phyloP scores from a whole-genome alignment of 2,888 invertebrate species.

The Leptogaster cylindrica region DNA sequence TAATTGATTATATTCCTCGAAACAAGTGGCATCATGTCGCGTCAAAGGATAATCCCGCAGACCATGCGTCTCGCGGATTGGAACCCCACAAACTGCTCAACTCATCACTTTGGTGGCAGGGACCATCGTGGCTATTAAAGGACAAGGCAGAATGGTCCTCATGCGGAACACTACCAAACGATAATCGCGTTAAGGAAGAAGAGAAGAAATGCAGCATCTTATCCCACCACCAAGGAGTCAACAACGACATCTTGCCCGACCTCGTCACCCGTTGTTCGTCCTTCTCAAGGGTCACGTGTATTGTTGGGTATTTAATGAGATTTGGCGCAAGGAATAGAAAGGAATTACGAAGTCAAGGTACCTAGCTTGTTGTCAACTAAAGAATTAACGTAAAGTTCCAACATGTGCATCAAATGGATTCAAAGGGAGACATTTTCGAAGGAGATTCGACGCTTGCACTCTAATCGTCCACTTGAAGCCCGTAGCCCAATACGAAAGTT shows the following conservation, averaged over 20 bases:
- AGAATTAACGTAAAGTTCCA: neutral
- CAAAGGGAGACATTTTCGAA: neutral
- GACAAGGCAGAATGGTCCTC: neutral
- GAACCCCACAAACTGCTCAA: too few relatives aligned
- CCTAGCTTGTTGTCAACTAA: neutral
- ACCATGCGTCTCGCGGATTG: too few relatives aligned
- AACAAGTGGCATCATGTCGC: neutral
- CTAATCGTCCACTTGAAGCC: neutral
- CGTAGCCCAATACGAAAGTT: neutral
- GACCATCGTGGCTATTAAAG: neutral
- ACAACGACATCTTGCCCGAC: neutral
- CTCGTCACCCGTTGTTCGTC: neutral
- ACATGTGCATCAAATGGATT: neutral
- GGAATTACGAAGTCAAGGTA: neutral
- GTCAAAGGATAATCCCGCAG: neutral
- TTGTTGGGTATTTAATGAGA: neutral
- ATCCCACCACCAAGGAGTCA: neutral
- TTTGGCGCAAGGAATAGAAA: neutral
- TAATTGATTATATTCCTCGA: neutral
- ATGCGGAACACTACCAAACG: too few relatives aligned
- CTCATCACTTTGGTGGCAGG: neutral
- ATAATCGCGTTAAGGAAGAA: neutral
- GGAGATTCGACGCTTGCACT: conserved; percentile 1
- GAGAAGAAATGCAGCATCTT: neutral
- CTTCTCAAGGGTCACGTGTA: neutral